Conservation (phyloP, 2,888 invertebrate species). For the Phyllotreta cruciferae region DNA sequence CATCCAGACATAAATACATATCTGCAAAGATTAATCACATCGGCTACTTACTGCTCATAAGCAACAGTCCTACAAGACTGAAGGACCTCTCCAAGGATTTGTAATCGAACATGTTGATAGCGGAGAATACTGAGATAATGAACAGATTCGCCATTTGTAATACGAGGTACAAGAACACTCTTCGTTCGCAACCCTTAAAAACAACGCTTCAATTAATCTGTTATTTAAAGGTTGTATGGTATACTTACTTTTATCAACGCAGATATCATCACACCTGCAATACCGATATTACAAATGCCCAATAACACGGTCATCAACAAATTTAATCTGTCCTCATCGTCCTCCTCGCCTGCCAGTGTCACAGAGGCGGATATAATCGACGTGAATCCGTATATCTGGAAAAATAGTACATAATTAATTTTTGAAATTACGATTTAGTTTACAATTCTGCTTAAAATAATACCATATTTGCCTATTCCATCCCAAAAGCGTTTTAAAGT, state of each 20-base stretch:
- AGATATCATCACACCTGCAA: constrained; percentile 34
- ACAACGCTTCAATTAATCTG: constrained; percentile 10
- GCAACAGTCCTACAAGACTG: constrained; percentile 34
- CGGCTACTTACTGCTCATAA: constrained; percentile 46
- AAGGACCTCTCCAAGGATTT: constrained; percentile 29
- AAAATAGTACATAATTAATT: too few relatives aligned
- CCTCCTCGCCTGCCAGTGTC: constrained; percentile 26
- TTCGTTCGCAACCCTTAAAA: constrained; percentile 49
- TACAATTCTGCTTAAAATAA: too few relatives aligned
- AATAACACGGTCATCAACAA: constrained; percentile 37
- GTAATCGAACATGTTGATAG: constrained; percentile 46
- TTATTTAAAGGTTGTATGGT: background rate
- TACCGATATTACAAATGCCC: constrained; percentile 37
- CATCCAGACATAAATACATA: too few relatives aligned
- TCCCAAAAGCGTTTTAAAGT: too few relatives aligned
- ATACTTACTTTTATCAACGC: constrained; percentile 39
- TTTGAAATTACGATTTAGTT: too few relatives aligned
- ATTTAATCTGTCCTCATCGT: constrained; percentile 32
- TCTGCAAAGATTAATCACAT: too few relatives aligned
- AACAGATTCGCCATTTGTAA: constrained; percentile 48
- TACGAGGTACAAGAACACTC: constrained; percentile 48
- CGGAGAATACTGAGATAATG: constrained; percentile 48
- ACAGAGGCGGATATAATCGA: constrained; percentile 32
- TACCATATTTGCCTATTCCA: too few relatives aligned
- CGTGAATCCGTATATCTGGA: constrained; percentile 38